These are phyloP conservation scores for Prunella strophiata DNA, from an alignment of 2,797 vertebrate species.

Conservation along the genomic window DNA sequence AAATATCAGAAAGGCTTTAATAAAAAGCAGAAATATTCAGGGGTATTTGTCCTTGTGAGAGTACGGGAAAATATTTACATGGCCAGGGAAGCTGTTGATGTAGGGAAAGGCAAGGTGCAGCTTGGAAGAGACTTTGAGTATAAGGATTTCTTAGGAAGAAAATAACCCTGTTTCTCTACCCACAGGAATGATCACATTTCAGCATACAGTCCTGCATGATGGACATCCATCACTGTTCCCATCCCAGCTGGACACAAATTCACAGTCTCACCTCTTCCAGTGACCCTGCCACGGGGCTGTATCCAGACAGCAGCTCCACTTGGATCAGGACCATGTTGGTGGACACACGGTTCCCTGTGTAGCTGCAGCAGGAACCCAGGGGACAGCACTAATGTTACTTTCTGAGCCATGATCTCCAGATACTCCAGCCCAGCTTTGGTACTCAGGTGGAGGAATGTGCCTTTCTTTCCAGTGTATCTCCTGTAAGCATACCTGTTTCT, in stretches of 20 bases:
- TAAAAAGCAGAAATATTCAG: background rate
- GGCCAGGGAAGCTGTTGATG: background rate
- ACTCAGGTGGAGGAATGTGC: background rate
- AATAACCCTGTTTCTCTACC: background rate
- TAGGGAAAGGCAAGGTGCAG: background rate
- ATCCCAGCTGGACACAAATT: slow-evolving; percentile 1
- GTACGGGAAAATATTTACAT: background rate
- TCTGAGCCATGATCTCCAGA: slow-evolving; percentile 24
- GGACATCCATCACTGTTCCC: background rate
- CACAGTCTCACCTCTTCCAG: slow-evolving; percentile 46
- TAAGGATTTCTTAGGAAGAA: background rate
- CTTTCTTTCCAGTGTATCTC: slow-evolving; percentile 23
- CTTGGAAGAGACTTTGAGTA: background rate
- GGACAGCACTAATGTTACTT: slow-evolving; percentile 51
- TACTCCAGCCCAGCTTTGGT: background rate
- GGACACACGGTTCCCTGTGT: slow-evolving; percentile 65
- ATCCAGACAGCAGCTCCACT: slow-evolving; percentile 74
- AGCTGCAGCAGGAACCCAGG: slow-evolving; percentile 60
- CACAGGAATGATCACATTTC: background rate
- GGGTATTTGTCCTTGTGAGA: background rate
- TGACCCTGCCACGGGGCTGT: slow-evolving; percentile 52
- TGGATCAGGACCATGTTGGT: slow-evolving; percentile 77
- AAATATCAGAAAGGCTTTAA: background rate
- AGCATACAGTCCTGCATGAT: background rate
- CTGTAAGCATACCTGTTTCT: background rate